phyloP scores from a whole-genome alignment of 2,797 vertebrate genomes.

The Sphenodon punctatus region DNA sequence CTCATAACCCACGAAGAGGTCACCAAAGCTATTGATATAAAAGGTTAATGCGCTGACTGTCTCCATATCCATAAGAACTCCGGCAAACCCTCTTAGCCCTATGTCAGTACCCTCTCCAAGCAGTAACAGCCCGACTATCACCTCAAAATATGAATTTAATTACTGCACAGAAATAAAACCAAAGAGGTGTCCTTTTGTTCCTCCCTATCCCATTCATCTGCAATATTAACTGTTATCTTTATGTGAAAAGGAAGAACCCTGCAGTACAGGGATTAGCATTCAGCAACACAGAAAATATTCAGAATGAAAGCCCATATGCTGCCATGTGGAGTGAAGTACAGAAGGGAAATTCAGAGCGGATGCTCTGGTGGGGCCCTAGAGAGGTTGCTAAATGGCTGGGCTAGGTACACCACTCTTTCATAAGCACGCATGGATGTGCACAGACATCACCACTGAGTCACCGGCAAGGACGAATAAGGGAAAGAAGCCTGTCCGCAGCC shows the following conservation, averaged over 20 bases:
- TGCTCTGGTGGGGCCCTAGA: neutral
- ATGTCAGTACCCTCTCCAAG: slow-evolving; percentile 4
- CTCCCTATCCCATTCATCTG: neutral
- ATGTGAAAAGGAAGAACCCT: neutral
- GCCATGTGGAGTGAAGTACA: neutral
- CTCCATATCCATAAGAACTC: slow-evolving; percentile 7
- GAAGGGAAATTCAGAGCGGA: neutral
- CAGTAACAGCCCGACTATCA: neutral
- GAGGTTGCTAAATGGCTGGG: neutral
- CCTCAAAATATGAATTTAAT: slow-evolving; percentile 7
- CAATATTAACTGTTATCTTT: neutral
- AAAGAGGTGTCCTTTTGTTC: neutral
- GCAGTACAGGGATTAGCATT: neutral
- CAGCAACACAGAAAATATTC: neutral
- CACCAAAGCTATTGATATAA: slow-evolving; percentile 20
- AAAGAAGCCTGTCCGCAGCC: too few relatives aligned
- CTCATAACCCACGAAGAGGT: slow-evolving; percentile 11
- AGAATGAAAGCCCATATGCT: neutral
- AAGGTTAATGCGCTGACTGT: slow-evolving; percentile 28
- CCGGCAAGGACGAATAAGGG: too few relatives aligned
- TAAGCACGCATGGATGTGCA: too few relatives aligned
- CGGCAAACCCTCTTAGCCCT: slow-evolving; percentile 9
- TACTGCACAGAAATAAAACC: slow-evolving; percentile 3
- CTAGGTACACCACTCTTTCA: neutral
- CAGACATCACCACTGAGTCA: too few relatives aligned